Evolutionary conservation across 2,888 invertebrate genomes (phyloP), one percentile per base, ranked within the genome.

Genomic region (Lagria hirta): DNA sequence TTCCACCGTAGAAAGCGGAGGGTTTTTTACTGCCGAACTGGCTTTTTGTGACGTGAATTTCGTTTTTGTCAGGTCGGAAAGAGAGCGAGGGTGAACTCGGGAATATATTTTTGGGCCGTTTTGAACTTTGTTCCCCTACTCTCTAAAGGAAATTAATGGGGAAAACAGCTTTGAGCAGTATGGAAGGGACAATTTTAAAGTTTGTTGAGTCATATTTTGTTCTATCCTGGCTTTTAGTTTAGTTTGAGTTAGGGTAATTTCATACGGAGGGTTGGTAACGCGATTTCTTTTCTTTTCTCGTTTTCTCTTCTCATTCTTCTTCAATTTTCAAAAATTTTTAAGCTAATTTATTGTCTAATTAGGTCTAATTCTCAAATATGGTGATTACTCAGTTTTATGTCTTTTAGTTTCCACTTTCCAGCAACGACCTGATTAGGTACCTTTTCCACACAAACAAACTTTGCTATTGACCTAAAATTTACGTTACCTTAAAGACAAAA

Each of bases 131-230:
- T 60, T 62, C 58, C 60, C 58, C 57, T n/a, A n/a, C n/a, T n/a
- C 58, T 52, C 36, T 44, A 48, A 57, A 61, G 60, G 58, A 66
- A 66, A 66, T 66, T 67, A 66, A 66, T 66, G 64, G 62, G 60
- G 62, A 64, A 65, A 59, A 64, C 57, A 58, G 60, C 59, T 61
- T 57, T 54, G 59, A 62, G 59, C 48, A 46, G 50, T 49, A 48
- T 54, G 44, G 48, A 48, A 55, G 57, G 61, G 60, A 62, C 62
- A 63, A 64, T 62, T 64, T 66, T 60, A 62, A 65, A 64, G 58
- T 62, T 60, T 55, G 54, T 53, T 44, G 49, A 57, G 54, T 57
- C 57, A 57, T 57, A 58, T 62, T 60, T 57, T 55, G 51, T 53
- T 48, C 46, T 53, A 49, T 54, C 51, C 47, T 47, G 41, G 53